These are phyloP conservation scores for Elysia chlorotica DNA, from an alignment of 1,140 invertebrate genomes.

Conservation along the genomic window DNA sequence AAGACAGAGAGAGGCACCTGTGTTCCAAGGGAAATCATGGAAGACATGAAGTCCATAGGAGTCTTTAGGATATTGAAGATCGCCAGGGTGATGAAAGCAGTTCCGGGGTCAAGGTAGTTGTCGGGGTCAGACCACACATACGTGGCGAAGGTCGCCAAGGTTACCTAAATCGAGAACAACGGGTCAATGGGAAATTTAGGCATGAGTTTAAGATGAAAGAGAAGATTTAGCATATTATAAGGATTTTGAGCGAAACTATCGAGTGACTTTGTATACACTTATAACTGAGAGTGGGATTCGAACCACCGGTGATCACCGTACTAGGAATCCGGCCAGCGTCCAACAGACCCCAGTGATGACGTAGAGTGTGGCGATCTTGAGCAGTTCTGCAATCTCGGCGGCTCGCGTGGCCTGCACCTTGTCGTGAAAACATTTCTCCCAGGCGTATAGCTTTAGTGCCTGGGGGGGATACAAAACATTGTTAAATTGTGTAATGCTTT, in stretches of 20 bases:
- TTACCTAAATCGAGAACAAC: conserved; percentile 68
- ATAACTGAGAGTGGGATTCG: too few species aligned
- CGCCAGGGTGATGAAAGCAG: conserved; percentile 90
- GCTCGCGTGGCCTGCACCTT: conserved; percentile 45
- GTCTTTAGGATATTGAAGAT: conserved; percentile 96
- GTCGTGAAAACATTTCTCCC: conserved; percentile 64
- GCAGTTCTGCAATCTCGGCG: conserved; percentile 61
- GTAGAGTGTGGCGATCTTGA: conserved; percentile 58
- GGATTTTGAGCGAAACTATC: too few species aligned
- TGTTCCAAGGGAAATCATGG: conserved; percentile 62
- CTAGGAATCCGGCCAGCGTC: conserved; percentile 89
- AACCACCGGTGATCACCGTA: too few species aligned
- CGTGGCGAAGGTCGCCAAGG: conserved; percentile 79
- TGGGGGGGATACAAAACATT: too few species aligned
- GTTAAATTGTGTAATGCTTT: too few species aligned
- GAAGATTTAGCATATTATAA: too few species aligned
- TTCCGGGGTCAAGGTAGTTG: conserved; percentile 82
- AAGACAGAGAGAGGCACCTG: conserved; percentile 25
- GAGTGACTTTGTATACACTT: too few species aligned
- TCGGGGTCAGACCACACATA: conserved; percentile 45
- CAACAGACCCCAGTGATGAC: conserved; percentile 89
- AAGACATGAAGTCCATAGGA: conserved; percentile 70
- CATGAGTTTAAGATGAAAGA: too few species aligned
- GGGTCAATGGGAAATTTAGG: too few species aligned
- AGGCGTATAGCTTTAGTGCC: conserved; percentile 49